Evolutionary conservation across 2,113 vertebrate genomes (phyloP), one percentile per base, ranked within the genome.

Genomic region (Heptranchias perlo): DNA sequence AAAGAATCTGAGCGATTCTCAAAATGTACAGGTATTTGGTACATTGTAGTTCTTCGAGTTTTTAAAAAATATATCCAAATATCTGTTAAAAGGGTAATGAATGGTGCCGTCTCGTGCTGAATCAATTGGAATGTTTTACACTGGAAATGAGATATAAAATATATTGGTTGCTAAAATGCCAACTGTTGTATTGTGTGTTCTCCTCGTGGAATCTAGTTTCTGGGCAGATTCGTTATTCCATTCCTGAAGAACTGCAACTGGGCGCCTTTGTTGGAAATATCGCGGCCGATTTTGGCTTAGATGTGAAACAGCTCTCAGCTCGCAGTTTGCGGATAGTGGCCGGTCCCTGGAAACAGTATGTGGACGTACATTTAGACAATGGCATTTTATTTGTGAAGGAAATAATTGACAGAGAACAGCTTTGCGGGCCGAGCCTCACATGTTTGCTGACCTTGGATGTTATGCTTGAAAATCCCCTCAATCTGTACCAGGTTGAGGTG

Each of bases 141-240:
- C 52, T 91, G 52, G 87, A 91, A 52, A 91, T 91, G 87, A 58
- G 52, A 31, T 58, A 35, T 91, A 91, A 61, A 35, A 91, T 91
- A 35, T 16, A 91, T 58, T 91, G 1, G 11, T 28, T 64, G 93
- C 7, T 94, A 67, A 94, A 94, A 94, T 94, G 93, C 96, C 98
- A 96, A 97, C 97, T 97, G 97, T 98, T 96, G 96, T 97, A 96
- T 82, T 98, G 97, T 96, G 97, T 97, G 86, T 97, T 97, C 94
- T 96, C 97, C 47, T 96, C 97, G 96, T 97, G 97, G 97, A 97
- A 82, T 97, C 97, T 96, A 96, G 97, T 97, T 96, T 67, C 96
- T 86, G 97, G 96, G 96, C 97, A 97, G 96, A 97, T 97, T 97
- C 97, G 96, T 87, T 98, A 98, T 96, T 97, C 96, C 82, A 96